Evolutionary conservation across 2,888 invertebrate species (phyloP).

Genomic region (Acanthacorydalis orientalis): DNA sequence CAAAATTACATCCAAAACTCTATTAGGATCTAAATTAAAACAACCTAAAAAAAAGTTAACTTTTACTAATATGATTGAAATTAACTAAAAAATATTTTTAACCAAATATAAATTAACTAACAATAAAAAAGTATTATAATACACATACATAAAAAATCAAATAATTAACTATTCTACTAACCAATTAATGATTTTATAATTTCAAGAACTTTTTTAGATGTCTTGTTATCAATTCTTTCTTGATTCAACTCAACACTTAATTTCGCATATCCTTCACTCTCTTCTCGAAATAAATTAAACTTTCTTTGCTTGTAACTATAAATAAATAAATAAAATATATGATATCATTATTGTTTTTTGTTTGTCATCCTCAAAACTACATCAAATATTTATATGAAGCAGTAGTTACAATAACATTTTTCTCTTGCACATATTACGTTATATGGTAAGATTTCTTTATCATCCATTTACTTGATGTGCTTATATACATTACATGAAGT

Average conservation of each 20-base stretch:
- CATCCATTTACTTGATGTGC: too few relatives aligned
- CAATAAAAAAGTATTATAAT: too few relatives aligned
- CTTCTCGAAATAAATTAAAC: slow-evolving; percentile 95
- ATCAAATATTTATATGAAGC: slow-evolving; percentile 10
- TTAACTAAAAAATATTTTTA: not conserved
- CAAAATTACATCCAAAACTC: slow-evolving; percentile 88
- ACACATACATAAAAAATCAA: too few relatives aligned
- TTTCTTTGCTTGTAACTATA: slow-evolving; percentile 96
- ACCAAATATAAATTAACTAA: not conserved
- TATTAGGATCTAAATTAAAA: slow-evolving; percentile 96
- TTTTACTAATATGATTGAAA: not conserved
- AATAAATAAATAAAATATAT: slow-evolving; percentile 14
- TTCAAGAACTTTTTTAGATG: slow-evolving; percentile 58
- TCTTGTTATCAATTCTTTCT: slow-evolving; percentile 43
- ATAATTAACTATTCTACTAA: slow-evolving; percentile 23
- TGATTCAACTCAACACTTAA: slow-evolving; percentile 86
- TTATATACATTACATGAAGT: too few relatives aligned
- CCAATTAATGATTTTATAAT: slow-evolving; percentile 89
- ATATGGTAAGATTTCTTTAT: not conserved
- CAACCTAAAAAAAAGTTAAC: slow-evolving; percentile 48
- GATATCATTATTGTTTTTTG: not conserved
- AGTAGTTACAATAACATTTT: slow-evolving; percentile 13
- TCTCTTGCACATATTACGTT: slow-evolving; percentile 11
- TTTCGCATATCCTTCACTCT: slow-evolving; percentile 98
- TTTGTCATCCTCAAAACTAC: slow-evolving; percentile 12